phyloP scores from a whole-genome alignment of 2,797 vertebrate genomes.

The Mormyrops attenuatus region DNA sequence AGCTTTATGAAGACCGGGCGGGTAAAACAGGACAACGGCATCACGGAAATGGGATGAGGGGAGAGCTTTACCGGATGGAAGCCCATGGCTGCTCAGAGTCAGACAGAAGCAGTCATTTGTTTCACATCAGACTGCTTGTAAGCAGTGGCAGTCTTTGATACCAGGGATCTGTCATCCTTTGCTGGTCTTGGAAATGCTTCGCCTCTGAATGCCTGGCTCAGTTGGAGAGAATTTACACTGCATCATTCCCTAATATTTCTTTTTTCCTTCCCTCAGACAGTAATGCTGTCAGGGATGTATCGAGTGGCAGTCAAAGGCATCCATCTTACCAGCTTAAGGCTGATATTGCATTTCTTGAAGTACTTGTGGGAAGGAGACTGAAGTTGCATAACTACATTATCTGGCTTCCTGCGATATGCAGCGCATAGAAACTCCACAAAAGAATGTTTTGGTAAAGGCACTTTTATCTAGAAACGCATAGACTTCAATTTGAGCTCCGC shows the following conservation, averaged over 20 bases:
- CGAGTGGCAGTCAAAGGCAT: not conserved
- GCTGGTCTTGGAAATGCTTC: not conserved
- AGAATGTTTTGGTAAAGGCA: not conserved
- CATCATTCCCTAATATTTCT: not conserved
- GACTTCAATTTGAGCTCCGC: not conserved
- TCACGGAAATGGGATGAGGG: not conserved
- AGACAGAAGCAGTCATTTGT: not conserved
- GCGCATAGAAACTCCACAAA: not conserved
- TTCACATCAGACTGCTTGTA: not conserved
- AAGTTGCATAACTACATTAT: not conserved
- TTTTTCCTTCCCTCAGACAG: not conserved
- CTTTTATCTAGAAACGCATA: not conserved
- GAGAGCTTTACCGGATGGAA: not conserved
- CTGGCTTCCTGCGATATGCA: not conserved
- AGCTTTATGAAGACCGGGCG: not conserved
- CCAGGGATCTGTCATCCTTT: not conserved
- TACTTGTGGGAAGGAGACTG: not conserved
- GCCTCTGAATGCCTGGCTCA: not conserved
- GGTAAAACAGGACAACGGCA: not conserved
- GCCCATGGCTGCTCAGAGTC: not conserved
- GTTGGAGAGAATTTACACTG: not conserved
- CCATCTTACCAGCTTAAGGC: not conserved
- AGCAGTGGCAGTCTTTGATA: not conserved
- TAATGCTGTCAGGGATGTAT: not conserved
- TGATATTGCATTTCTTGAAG: not conserved